Conservation (phyloP, 2,113 vertebrate genomes). For the Pluvialis apricaria region DNA sequence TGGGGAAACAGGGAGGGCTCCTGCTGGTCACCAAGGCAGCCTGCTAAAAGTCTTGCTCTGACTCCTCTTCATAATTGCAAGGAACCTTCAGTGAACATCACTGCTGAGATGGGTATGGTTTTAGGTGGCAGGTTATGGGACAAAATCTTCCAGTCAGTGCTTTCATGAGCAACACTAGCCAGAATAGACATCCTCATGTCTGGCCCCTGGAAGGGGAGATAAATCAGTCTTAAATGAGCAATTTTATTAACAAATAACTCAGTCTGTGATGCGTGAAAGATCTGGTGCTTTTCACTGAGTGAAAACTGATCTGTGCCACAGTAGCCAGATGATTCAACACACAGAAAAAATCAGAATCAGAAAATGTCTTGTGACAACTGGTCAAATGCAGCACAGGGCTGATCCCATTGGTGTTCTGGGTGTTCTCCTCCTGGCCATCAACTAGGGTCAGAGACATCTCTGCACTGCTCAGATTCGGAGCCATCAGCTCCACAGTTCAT, state of each 20-base stretch:
- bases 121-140: background rate
- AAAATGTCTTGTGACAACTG: background rate
- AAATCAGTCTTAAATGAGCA: background rate
- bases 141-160: background rate
- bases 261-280: background rate
- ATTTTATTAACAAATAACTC: background rate
- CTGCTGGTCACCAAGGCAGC: background rate
- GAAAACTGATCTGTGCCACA: background rate
- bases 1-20: background rate
- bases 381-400: background rate
- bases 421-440: background rate
- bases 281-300: background rate
- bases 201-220: background rate
- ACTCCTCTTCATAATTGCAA: background rate
- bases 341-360: background rate
- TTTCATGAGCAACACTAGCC: background rate
- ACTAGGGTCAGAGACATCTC: background rate
- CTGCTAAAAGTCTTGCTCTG: background rate
- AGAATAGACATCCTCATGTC: background rate
- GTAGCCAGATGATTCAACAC: background rate
- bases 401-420: background rate
- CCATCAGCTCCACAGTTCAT: background rate
- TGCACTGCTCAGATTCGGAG: background rate
- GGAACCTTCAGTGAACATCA: background rate
- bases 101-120: background rate